Base-by-base conservation (phyloP, 2,888 invertebrate genomes). In the Mythimna lalbum region DNA sequence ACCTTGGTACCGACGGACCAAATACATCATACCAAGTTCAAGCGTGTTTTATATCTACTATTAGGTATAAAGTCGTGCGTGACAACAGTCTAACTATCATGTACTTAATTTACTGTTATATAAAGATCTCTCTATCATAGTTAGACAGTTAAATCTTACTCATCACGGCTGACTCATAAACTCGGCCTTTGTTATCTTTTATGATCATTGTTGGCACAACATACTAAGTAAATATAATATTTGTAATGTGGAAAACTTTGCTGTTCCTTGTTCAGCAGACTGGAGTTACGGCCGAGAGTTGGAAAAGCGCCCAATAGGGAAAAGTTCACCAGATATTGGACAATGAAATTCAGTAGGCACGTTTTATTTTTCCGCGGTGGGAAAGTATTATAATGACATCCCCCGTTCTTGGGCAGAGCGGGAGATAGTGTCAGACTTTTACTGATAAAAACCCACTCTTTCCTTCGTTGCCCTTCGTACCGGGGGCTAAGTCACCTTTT, bases 101-200 rank as follows among this genome's bases (percentile, higher is more conserved):
- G 10, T 57, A 49, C 39, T 53, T 33, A 21, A 59, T 57, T 39
- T 52, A 52, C 43, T 27, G 14, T 55, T 27, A 21, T 21, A 39
- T 33, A 36, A 43, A 59, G 1, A 61, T 52, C 57, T 21, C 75
- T 75, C 3, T 64, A 50, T 19, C 36, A 57, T 57, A 47, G 19
- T 21, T 64, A 33, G 4, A 19, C 50, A 64, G 61, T 57, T 36
- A 52, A 69, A 76, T 61, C 14, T 70, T 64, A 63, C 77, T 81
- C 57, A 63, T 69, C 33, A 60, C n/a, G 33, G 0, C 31, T 77
- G 78, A 77, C 52, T 77, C 78, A 81, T 77, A 72, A 55, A 81
- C 21, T 55, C 17, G 55, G 31, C 62, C 67, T 77, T 68, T 81
- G 78, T 79, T 78, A 72, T 65, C 64, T 71, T 76, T 63, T 61